Base-by-base conservation (phyloP, 2,113 vertebrate genomes). In the Eolophus roseicapilla region DNA sequence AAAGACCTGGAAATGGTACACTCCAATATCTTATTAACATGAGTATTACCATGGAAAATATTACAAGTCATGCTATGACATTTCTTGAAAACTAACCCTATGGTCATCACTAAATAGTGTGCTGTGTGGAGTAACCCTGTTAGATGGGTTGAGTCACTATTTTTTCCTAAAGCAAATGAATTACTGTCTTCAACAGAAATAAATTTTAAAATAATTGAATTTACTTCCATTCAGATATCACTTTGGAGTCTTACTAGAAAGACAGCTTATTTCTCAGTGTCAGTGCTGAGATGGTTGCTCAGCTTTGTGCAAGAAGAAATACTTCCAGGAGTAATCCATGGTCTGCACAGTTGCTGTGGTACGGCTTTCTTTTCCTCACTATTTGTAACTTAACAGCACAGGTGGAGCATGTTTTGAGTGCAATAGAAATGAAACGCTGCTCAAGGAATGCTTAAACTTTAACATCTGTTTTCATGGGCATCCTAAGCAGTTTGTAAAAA, bases 171-270 rank as follows among this genome's bases (percentile, higher is more conserved):
- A 86, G 37, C 24, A 7, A 87, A 71, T 28, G 10, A 82, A 82
- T 77, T 74, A 63, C n/a, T 73, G 9, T 43, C 47, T 88, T 71
- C 28, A 88, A 43, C 1, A 1, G 57, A 75, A 89, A 31, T 16
- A 59, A 84, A 79, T 91, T 86, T 39, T 57, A 73, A 86, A 90
- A 78, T 20, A 94, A 94, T 28, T 90, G 2, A 88, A 70, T 88
- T 62, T 55, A 52, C 77, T 57, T 90, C 53, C 18, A 16, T 70
- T 77, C 28, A 57, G 67, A 82, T 83, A 82, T 49, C 31, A 43
- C 15, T 62, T 69, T 68, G 20, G 33, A 90, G 16, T 24, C 37
- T 69, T 68, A 39, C 13, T 65, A 59, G 19, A 71, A 76, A 88
- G 53, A 50, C 28, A 62, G 17, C 29, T 17, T 80, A 7, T 75